phyloP scores from a whole-genome alignment of 2,797 vertebrate species.

The Rhinichthys osculus region DNA sequence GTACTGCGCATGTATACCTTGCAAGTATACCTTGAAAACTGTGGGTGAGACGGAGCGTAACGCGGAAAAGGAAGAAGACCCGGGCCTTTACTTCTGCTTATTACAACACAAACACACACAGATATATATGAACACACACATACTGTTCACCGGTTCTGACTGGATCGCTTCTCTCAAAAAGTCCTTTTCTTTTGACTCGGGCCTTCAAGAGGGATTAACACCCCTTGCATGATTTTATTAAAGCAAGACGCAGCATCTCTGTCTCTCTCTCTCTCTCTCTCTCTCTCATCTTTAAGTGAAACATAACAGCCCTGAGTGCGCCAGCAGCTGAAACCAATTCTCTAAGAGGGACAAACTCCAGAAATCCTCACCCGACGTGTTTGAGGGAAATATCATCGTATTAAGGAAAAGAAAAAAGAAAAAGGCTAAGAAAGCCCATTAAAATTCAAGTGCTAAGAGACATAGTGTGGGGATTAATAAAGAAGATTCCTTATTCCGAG shows the following conservation, averaged over 20 bases:
- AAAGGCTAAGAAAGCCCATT: constrained; percentile 79
- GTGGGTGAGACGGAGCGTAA: not conserved
- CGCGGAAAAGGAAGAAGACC: not conserved
- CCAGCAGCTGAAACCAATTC: constrained; percentile 80
- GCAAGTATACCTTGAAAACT: not conserved
- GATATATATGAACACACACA: constrained; percentile 34
- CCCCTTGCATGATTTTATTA: constrained; percentile 78
- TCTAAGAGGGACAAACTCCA: constrained; percentile 46
- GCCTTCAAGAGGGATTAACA: constrained; percentile 79
- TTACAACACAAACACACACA: constrained; percentile 7
- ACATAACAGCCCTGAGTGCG: constrained; percentile 71
- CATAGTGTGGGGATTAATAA: constrained; percentile 81
- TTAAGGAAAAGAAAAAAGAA: constrained; percentile 50
- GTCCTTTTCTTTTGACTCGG: constrained; percentile 71
- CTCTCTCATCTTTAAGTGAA: constrained; percentile 50
- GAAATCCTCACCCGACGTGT: constrained; percentile 49
- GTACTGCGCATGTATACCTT: not conserved
- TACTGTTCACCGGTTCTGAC: constrained; percentile 69
- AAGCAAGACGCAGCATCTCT: constrained; percentile 57
- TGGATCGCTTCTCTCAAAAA: constrained; percentile 73
- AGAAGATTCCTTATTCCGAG: constrained; percentile 69
- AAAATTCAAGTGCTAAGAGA: constrained; percentile 77
- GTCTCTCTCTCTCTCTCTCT: constrained; percentile 38
- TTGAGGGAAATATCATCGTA: constrained; percentile 59
- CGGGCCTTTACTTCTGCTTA: not conserved